These are phyloP conservation scores for Latrodectus geometricus DNA, from an alignment of 1,140 invertebrate species.

Conservation along the genomic window DNA sequence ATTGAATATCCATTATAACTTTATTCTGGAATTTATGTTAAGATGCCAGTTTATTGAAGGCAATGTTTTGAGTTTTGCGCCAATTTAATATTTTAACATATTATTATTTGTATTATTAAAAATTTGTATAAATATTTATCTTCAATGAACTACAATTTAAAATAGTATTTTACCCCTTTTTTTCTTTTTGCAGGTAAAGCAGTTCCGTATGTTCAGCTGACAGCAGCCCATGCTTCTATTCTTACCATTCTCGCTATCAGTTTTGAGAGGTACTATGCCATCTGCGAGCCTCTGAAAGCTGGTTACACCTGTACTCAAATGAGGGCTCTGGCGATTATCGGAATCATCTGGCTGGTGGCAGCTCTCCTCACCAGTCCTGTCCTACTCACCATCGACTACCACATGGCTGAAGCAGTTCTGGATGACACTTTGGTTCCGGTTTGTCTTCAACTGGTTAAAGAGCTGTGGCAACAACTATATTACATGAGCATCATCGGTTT, in stretches of 20 bases:
- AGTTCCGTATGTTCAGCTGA: slow-evolving; percentile 91
- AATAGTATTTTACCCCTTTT: background rate
- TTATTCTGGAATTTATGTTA: too few relatives aligned
- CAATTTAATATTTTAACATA: too few relatives aligned
- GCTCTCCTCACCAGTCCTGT: slow-evolving; percentile 79
- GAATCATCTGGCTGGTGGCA: slow-evolving; percentile 85
- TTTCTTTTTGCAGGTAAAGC: slow-evolving; percentile 72
- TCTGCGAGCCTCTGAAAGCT: slow-evolving; percentile 89
- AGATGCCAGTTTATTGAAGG: too few relatives aligned
- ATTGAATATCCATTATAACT: too few relatives aligned
- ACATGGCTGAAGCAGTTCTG: slow-evolving; percentile 74
- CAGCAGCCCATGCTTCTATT: slow-evolving; percentile 92
- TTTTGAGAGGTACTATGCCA: slow-evolving; percentile 94
- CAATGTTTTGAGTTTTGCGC: too few relatives aligned
- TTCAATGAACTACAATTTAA: too few relatives aligned
- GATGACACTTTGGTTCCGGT: slow-evolving; percentile 79
- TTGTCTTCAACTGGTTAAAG: slow-evolving; percentile 80
- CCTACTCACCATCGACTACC: slow-evolving; percentile 72
- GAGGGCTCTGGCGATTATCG: slow-evolving; percentile 83
- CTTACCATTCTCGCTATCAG: slow-evolving; percentile 88
- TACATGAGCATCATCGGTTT: slow-evolving; percentile 80
- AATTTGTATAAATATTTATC: too few relatives aligned
- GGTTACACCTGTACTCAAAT: slow-evolving; percentile 91
- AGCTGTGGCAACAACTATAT: slow-evolving; percentile 80
- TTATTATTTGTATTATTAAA: too few relatives aligned